These are phyloP conservation scores for Triplophysa tibetana DNA, from an alignment of 2,113 vertebrate species.

Conservation along the genomic window DNA sequence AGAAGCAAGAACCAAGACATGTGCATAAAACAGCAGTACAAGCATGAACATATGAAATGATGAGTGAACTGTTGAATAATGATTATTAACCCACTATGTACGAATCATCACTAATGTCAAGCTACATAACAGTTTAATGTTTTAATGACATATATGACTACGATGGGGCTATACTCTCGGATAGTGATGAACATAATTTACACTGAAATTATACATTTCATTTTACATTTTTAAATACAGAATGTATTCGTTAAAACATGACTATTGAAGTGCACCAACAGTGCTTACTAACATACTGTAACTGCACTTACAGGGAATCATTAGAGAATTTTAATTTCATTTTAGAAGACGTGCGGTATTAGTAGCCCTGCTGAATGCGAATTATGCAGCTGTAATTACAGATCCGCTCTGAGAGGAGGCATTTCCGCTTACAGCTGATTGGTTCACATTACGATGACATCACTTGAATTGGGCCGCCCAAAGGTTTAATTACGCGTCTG, in stretches of 20 bases:
- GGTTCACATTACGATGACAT: not conserved
- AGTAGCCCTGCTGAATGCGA: not conserved
- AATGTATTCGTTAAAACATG: too few relatives aligned
- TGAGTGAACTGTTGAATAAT: too few relatives aligned
- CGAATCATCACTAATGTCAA: too few relatives aligned
- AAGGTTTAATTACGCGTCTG: slow-evolving; percentile 24
- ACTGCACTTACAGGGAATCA: too few relatives aligned
- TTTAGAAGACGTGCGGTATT: not conserved
- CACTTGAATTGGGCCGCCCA: not conserved
- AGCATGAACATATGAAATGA: too few relatives aligned
- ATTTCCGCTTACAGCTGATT: slow-evolving; percentile 14
- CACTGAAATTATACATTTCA: not conserved
- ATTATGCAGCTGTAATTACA: not conserved
- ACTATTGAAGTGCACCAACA: too few relatives aligned
- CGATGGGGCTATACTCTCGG: not conserved
- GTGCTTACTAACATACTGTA: too few relatives aligned
- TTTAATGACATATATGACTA: not conserved
- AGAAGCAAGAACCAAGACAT: not conserved
- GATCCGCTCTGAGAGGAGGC: not conserved
- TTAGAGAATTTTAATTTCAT: not conserved
- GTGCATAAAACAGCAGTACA: too few relatives aligned
- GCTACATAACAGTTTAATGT: not conserved
- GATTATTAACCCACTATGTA: too few relatives aligned
- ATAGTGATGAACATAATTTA: not conserved
- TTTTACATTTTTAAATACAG: not conserved